These are phyloP conservation scores for Mus spretus DNA, from an alignment of 2,797 vertebrate species.

Conservation along the genomic window DNA sequence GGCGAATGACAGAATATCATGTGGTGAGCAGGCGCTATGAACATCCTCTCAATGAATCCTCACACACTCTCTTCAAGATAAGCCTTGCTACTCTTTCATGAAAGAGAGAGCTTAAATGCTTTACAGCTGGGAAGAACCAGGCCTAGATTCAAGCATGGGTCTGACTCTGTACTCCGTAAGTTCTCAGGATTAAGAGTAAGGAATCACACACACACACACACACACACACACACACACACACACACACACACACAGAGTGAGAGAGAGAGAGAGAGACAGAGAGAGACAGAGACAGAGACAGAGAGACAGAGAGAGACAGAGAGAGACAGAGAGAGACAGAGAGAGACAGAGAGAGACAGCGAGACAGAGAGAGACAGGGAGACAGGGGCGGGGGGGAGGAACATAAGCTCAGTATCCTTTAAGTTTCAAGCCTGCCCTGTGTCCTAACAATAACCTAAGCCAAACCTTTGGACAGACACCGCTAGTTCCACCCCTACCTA, in stretches of 20 bases:
- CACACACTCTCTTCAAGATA: neutral
- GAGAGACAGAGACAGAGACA: too few species aligned
- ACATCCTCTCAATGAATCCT: slow-evolving; percentile 24
- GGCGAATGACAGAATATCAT: neutral
- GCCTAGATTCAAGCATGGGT: neutral
- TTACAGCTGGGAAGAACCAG: neutral
- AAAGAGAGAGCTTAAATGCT: neutral
- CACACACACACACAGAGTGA: too few species aligned
- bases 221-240: too few species aligned
- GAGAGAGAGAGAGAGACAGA: too few species aligned
- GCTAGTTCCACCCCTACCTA: neutral
- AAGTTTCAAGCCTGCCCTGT: neutral
- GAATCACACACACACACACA: neutral
- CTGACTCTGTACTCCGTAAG: neutral
- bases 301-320: too few species aligned
- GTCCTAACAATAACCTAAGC: neutral
- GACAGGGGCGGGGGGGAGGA: too few species aligned
- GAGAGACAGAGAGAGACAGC: too few species aligned
- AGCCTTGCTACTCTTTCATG: neutral
- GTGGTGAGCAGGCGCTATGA: neutral
- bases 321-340: too few species aligned
- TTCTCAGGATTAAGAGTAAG: neutral
- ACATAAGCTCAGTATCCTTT: neutral
- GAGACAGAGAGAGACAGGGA: too few species aligned
- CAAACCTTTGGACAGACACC: neutral